Conservation (phyloP, 2,797 vertebrate genomes). For the Galago senegalensis region DNA sequence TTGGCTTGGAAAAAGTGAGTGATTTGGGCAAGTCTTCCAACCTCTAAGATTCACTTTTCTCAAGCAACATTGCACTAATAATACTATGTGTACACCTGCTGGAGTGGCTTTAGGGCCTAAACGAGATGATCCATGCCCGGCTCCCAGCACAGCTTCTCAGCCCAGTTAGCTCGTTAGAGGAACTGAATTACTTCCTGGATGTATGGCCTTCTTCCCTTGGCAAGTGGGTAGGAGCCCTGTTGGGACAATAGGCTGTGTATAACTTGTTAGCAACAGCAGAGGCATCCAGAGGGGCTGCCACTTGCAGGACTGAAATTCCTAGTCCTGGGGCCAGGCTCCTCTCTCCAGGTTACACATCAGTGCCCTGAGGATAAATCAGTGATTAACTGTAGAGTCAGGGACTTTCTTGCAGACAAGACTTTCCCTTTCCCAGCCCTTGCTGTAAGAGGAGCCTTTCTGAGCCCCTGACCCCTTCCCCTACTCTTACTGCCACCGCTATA, state of each 20-base stretch:
- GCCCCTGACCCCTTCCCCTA: not conserved
- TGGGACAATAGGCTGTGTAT: not conserved
- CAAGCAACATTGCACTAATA: not conserved
- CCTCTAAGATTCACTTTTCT: not conserved
- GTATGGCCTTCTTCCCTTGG: not conserved
- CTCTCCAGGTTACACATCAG: not conserved
- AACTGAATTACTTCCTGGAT: not conserved
- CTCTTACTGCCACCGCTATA: not conserved
- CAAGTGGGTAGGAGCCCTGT: not conserved
- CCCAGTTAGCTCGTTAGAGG: not conserved
- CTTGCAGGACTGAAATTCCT: conserved; percentile 26
- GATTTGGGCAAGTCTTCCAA: not conserved
- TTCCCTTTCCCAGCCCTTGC: not conserved
- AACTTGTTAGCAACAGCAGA: conserved; percentile 11
- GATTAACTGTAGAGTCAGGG: not conserved
- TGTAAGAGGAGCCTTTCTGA: not conserved
- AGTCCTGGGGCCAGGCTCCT: not conserved
- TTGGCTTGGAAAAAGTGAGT: not conserved
- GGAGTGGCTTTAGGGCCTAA: not conserved
- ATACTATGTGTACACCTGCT: not conserved
- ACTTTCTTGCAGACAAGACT: not conserved
- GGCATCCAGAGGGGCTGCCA: not conserved
- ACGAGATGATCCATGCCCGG: not conserved
- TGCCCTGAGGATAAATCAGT: not conserved
- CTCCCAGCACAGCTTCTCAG: not conserved